Evolutionary conservation across 2,888 invertebrate species (phyloP), one percentile per base, ranked within the genome.

Genomic region (Melikaiella ostensackeni): DNA sequence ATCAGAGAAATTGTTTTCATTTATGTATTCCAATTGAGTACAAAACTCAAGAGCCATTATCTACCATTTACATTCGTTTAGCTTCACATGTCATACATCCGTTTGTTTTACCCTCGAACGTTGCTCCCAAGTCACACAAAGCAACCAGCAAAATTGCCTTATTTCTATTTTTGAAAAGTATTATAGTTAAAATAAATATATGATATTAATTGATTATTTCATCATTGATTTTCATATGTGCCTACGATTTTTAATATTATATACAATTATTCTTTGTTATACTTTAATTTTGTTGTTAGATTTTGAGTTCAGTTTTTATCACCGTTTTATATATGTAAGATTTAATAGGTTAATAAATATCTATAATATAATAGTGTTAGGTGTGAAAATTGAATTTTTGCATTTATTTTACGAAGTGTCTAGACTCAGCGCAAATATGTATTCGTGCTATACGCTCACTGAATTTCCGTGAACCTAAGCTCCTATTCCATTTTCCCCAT

Each of bases 71-170:
- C 13, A 24, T 57, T 24, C 57, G 57, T 57, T 57, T 13, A 57
- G 13, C 57, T 24, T 13, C 24, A 57, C 57, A 24, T 57, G 57
- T 57, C 57, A 57, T 21, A 57, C 57, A 57, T 57, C 57, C 57
- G 57, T 57, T 57, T 21, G 21, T 57, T 57, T 57, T 13, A 21
- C 24, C 24, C 57, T 57, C 21, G 21, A 57, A 24, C 24, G 24
- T 57, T 57, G 24, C 21, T 21, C 57, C 55, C 6, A 24, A 24
- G 2, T 57, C 57, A 4, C 9, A 57, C 8, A 24, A 57, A 57
- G 24, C 21, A 16, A 7, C 16, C 24, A 7, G 59, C 59, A 59
- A 27, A 27, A 27, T 59, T 16, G 59, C 6, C 11, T 11, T 9
- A 55, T 21, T 9, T 21, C 21, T 55, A 50, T 50, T 57, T 24